Conservation (phyloP, 2,888 invertebrate genomes). For the Neoitamus cyanurus region DNA sequence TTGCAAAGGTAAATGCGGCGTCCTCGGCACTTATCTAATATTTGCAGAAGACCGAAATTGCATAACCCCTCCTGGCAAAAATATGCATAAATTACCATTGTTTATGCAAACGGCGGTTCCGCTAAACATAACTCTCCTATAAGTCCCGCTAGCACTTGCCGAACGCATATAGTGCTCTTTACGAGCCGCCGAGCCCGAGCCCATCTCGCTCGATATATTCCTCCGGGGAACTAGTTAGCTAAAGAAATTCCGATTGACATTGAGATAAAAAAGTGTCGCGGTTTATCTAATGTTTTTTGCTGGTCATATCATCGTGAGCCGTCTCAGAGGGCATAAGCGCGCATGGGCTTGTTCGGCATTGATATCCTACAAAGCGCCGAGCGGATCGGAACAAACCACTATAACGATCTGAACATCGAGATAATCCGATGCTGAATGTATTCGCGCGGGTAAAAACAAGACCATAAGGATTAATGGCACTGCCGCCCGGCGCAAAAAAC, state of each 20-base stretch:
- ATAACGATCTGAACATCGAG: slow-evolving; percentile 36
- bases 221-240: slow-evolving; percentile 39
- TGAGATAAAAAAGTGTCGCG: slow-evolving; percentile 47
- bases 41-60: slow-evolving; percentile 1
- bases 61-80: background rate
- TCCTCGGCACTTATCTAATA: slow-evolving; percentile 5
- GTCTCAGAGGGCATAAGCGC: slow-evolving; percentile 2
- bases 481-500: slow-evolving; percentile 36
- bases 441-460: slow-evolving; percentile 17
- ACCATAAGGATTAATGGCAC: slow-evolving; percentile 41
- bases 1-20: background rate
- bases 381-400: slow-evolving; percentile 26
- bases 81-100: slow-evolving; percentile 5
- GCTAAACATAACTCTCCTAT: background rate
- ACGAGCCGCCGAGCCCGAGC: background rate
- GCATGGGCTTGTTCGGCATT: slow-evolving; percentile 18
- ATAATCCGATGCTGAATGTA: slow-evolving; percentile 26
- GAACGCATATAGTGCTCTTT: background rate
- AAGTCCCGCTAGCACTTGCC: background rate
- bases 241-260: slow-evolving; percentile 43
- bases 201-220: background rate
- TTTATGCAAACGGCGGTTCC: slow-evolving; percentile 5
- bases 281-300: slow-evolving; percentile 40
- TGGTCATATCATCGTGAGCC: background rate
- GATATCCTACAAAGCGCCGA: slow-evolving; percentile 11